Evolutionary conservation across 2,888 invertebrate species (phyloP), one percentile per base, ranked within the genome.

Genomic region (Sympetrum striolatum): DNA sequence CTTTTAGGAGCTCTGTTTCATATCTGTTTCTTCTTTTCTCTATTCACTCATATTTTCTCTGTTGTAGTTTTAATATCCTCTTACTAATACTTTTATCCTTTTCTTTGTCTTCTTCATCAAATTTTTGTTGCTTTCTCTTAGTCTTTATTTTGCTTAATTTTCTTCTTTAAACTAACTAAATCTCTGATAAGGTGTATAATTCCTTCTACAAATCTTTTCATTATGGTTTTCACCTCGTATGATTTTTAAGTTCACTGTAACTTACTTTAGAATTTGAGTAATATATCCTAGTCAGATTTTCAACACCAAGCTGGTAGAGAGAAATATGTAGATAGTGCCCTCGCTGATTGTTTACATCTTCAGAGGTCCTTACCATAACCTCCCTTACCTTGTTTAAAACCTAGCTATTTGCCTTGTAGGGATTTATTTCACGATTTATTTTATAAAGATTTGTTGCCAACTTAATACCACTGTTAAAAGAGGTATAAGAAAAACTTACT

Each of bases 1-100:
- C 73, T 73, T 18, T 25, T 25, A 64, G 25, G 14, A 31, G 10
- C 25, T 31, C 31, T 73, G 18, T 53, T 18, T 53, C 53, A 4
- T 53, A 53, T 53, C 90, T 90, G 91, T 91, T 25, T 90, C 44
- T 35, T 90, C 35, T 79, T 8, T 91, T 44, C n/a, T 81, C 31
- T 48, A 86, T 79, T 39, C 22, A 31, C 25, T 80, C 48, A 53
- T 48, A 35, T 12, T 80, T 90, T 90, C 73, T 80, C 35, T 90
- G 79, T 25, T 44, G 22, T 35, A 80, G 44, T 35, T 31, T 90
- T 22, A n/a, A 58, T 53, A 53, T 90, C 10, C 25, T 39, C 48
- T 31, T 35, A 22, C 31, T 48, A 39, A 79, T n/a, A 25, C 0
- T 37, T 15, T n/a, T n/a, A 22, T 64, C 64, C 64, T 73, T 15